A percentile compares a stretch with the other conserved stretches of the same genome.
Evolutionary conservation across 1,140 invertebrate genomes (phyloP).

Genomic region (Drosophila pseudoananassae): DNA sequence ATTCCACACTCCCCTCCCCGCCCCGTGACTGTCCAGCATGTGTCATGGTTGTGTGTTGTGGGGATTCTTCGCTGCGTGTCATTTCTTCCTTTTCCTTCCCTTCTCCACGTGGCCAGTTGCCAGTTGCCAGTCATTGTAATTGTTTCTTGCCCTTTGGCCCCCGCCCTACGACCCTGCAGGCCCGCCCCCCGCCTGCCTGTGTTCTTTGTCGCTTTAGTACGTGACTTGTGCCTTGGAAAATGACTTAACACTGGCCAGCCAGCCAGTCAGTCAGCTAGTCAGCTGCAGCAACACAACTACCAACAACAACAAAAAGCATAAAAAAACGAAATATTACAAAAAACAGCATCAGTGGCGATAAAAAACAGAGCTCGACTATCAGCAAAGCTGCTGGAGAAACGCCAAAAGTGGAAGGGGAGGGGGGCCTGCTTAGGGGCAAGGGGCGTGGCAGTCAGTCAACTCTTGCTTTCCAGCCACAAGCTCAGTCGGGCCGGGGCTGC

Average conservation of each 20-base stretch:
- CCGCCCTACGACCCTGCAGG: not conserved
- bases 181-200: too few species aligned
- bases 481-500: too few species aligned
- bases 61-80: not conserved
- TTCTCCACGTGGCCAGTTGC: conserved; percentile 31
- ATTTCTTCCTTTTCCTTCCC: conserved; percentile 5
- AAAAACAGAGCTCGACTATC: conserved; percentile 59
- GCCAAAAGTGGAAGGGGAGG: too few species aligned
- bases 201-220: conserved; percentile 53
- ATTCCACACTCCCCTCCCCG: not conserved
- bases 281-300: conserved; percentile 4
- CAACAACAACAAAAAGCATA: conserved; percentile 1
- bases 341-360: conserved; percentile 31
- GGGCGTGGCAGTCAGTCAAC: conserved; percentile 12
- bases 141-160: conserved; percentile 13
- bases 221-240: conserved; percentile 71
- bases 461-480: conserved; percentile 39
- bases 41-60: not conserved
- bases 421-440: not conserved
- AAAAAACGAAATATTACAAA: conserved; percentile 11
- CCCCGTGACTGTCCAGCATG: not conserved
- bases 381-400: conserved; percentile 12
- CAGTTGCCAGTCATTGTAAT: conserved; percentile 38
- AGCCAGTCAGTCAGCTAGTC: not conserved
- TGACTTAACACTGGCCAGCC: conserved; percentile 70